Evolutionary conservation across 2,888 invertebrate genomes (phyloP).

Genomic region (Ephialtes manifestator): DNA sequence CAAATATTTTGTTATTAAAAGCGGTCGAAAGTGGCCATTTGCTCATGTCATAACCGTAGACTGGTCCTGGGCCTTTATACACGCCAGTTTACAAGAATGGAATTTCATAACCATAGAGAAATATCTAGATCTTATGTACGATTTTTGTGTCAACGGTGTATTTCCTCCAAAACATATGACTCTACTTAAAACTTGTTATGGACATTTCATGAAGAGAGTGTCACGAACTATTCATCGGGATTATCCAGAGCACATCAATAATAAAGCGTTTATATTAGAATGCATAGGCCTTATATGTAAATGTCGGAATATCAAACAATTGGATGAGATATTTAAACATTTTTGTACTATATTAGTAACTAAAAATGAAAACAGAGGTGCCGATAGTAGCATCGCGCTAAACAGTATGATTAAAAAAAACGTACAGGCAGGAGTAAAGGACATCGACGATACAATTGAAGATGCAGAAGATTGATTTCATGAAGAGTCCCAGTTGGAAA

Average conservation of each 20-base stretch:
- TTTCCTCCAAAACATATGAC: conserved; percentile 28
- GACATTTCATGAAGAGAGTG: conserved; percentile 64
- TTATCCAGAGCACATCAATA: conserved; percentile 34
- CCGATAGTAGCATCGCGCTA: conserved; percentile 31
- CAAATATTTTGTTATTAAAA: conserved; percentile 47
- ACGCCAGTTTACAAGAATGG: neutral
- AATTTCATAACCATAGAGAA: neutral
- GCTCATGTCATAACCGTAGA: neutral
- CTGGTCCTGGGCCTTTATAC: neutral
- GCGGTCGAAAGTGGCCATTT: neutral
- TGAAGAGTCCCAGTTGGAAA: conserved; percentile 23
- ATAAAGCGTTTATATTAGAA: conserved; percentile 64
- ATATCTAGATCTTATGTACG: conserved; percentile 17
- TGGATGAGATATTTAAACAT: conserved; percentile 59
- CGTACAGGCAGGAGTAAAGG: neutral
- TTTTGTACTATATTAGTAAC: conserved; percentile 32
- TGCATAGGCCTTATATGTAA: conserved; percentile 61
- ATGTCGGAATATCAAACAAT: conserved; percentile 45
- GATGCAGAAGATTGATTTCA: conserved; percentile 1
- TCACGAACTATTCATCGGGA: conserved; percentile 39
- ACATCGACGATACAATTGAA: neutral
- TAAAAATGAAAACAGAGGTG: conserved; percentile 8
- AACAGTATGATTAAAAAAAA: conserved; percentile 7
- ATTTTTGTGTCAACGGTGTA: conserved; percentile 9
- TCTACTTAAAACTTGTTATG: conserved; percentile 64